phyloP scores from a whole-genome alignment of 2,113 vertebrate species.

The Mus pahari region DNA sequence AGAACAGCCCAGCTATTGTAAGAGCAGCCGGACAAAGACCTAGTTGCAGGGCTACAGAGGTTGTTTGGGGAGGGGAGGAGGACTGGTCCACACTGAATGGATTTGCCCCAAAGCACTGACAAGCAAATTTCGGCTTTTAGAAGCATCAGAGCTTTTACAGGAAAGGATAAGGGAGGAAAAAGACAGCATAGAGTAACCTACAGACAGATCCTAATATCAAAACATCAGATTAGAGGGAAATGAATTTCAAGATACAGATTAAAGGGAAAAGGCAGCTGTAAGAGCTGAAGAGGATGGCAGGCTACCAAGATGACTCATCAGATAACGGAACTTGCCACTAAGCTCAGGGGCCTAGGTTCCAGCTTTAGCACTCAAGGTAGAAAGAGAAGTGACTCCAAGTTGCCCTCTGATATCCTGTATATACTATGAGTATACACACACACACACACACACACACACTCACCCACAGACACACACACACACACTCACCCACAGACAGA shows the following conservation, averaged over 20 bases:
- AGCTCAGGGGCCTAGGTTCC: not conserved
- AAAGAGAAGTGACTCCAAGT: not conserved
- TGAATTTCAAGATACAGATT: not conserved
- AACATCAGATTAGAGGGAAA: not conserved
- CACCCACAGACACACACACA: no score
- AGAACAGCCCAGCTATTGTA: not conserved
- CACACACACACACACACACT: no score
- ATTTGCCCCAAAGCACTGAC: not conserved
- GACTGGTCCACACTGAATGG: not conserved
- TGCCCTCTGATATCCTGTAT: not conserved
- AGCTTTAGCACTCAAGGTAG: not conserved
- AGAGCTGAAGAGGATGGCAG: no score
- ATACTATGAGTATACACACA: not conserved
- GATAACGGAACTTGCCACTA: not conserved
- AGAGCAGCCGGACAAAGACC: not conserved
- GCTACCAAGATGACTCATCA: no score
- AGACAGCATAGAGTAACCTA: not conserved
- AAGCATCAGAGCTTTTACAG: not conserved
- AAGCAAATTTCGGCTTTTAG: not conserved
- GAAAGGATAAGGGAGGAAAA: not conserved
- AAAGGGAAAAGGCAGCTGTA: no score
- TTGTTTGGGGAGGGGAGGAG: not conserved
- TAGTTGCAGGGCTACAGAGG: not conserved
- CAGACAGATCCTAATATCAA: not conserved
- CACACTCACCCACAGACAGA: no score